phyloP scores from a whole-genome alignment of 1,140 invertebrate species.

The Diploscapter pachys region DNA sequence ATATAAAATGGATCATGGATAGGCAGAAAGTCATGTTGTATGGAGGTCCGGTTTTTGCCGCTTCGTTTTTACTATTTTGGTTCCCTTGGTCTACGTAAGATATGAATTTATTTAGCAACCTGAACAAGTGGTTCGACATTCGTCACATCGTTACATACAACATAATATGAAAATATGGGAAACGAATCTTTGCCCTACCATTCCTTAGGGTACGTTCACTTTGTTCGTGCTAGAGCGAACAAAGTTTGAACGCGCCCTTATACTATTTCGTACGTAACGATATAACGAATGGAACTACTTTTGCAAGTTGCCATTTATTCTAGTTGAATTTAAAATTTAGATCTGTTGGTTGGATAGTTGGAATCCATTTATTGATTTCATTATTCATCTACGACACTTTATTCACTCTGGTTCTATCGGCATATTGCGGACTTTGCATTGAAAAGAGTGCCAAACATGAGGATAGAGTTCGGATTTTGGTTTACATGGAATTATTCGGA shows the following conservation, averaged over 20 bases:
- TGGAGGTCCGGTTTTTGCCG: conserved; percentile 57
- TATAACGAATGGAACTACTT: not conserved
- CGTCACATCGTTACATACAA: not conserved
- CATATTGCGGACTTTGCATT: conserved; percentile 57
- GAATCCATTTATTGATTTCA: conserved; percentile 57
- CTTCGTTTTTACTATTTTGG: conserved; percentile 60
- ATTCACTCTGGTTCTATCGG: conserved; percentile 59
- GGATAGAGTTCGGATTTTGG: conserved; percentile 51
- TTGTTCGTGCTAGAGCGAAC: not conserved
- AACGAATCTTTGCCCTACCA: not conserved
- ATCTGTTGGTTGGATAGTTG: conserved; percentile 35
- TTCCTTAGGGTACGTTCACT: not conserved
- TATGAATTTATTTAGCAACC: conserved; percentile 1
- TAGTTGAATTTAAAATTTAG: conserved; percentile 15
- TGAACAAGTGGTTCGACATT: not conserved
- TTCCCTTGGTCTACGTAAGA: conserved; percentile 58
- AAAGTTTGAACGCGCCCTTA: not conserved
- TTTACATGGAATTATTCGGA: conserved; percentile 50
- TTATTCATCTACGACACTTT: conserved; percentile 60
- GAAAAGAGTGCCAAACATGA: conserved; percentile 53
- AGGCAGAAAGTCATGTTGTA: conserved; percentile 59
- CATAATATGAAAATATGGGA: not conserved
- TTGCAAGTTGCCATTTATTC: conserved; percentile 2
- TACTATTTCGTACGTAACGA: too few relatives aligned
- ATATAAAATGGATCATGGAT: conserved; percentile 51